Base-by-base conservation (phyloP, 2,888 invertebrate genomes). In the Cheilosia grossa region DNA sequence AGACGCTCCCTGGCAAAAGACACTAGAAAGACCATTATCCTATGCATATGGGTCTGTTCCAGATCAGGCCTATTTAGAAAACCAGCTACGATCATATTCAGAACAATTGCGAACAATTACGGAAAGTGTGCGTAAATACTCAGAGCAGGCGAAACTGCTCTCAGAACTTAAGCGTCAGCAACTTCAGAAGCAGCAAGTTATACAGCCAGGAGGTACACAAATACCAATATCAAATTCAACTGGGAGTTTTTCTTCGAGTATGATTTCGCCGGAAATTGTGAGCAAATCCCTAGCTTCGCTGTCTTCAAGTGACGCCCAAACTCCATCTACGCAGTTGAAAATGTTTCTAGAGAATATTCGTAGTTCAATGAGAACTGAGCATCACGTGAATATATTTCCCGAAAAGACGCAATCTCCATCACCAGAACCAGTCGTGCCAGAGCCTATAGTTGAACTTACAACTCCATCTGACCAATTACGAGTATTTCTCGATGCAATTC, bases 381-480 rank as follows among this genome's bases (percentile, higher is more conserved):
- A 90, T 37, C 90, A 90, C 72, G 90, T 91, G 44, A 89, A 91
- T 56, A 89, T 64, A 1, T 66, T 91, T 88, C 89, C 90, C n/a
- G 91, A 91, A 0, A 91, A 91, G 40, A 88, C 91, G 3, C 87
- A 90, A 0, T 89, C 90, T 59, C 88, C 89, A 2, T 86, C 88
- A 9, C 87, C 88, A 17, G 89, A 89, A 73, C 75, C 87, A 58
- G n/a, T 51, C 4, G 7, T 49, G 24, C 58, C 73, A n/a, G 66
- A 70, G n/a, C 89, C 87, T n/a, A 40, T 67, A 24, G 78, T 88
- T 3, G 89, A 89, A 17, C 87, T 89, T 1, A 90, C 90, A 24
- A 92, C 92, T n/a, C 92, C 92, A 6, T 92, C 92, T 2, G 92
- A 92, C 87, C 92, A 92, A 79, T 82, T 92, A 70, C 88, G 92